phyloP scores from a whole-genome alignment of 2,113 vertebrate species.

The Prietella phreatophila region DNA sequence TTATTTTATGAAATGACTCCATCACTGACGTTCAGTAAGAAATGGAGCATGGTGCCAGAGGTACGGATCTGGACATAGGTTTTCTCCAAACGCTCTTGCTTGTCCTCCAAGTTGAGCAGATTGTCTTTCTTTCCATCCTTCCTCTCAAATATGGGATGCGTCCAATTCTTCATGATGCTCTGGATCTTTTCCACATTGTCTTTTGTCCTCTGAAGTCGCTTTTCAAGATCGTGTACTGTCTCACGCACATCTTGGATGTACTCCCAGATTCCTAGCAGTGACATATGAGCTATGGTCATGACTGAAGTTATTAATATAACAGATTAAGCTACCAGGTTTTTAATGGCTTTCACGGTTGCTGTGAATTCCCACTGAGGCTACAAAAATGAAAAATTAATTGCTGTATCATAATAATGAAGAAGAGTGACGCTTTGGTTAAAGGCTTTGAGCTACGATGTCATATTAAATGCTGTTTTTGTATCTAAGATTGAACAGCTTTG shows the following conservation, averaged over 20 bases:
- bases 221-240: constrained; percentile 77
- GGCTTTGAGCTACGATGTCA: neutral
- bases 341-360: neutral
- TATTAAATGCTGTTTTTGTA: neutral
- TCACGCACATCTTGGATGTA: constrained; percentile 75
- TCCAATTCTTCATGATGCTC: constrained; percentile 77
- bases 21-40: constrained; percentile 78
- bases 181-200: constrained; percentile 84
- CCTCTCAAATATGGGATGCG: constrained; percentile 79
- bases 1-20: neutral
- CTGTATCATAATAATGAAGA: neutral
- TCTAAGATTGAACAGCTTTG: neutral
- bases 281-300: neutral
- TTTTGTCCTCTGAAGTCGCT: constrained; percentile 79
- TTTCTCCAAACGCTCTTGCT: constrained; percentile 71
- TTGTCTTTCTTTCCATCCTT: constrained; percentile 83
- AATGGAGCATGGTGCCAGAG: constrained; percentile 82
- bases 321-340: neutral
- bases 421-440: neutral
- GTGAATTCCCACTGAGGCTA: neutral
- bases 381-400: neutral
- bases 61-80: constrained; percentile 73
- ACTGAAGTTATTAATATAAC: constrained; percentile 12
- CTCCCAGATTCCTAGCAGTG: constrained; percentile 76
- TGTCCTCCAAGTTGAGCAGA: constrained; percentile 81